These are phyloP conservation scores for Nemotelus nigrinus DNA, from an alignment of 2,888 invertebrate species.

Conservation along the genomic window DNA sequence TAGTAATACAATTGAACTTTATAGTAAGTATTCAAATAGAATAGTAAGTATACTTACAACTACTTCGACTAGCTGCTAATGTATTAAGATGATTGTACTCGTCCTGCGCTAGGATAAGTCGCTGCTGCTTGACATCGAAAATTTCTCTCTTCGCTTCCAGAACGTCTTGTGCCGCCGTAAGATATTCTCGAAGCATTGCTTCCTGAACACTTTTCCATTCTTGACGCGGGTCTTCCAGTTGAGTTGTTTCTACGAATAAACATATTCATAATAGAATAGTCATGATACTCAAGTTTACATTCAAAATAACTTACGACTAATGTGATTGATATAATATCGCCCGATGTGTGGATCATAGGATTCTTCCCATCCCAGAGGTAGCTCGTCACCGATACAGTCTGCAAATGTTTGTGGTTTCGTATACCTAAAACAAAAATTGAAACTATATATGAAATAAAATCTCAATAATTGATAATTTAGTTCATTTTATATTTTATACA, in stretches of 20 bases:
- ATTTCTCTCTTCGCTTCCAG: slow-evolving; percentile 97
- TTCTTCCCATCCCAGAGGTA: slow-evolving; percentile 98
- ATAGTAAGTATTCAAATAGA: no score
- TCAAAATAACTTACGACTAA: slow-evolving; percentile 81
- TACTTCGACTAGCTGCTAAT: slow-evolving; percentile 88
- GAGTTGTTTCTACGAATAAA: slow-evolving; percentile 82
- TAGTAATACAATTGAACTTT: no score
- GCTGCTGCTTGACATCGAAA: slow-evolving; percentile 93
- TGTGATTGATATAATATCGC: slow-evolving; percentile 96
- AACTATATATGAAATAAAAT: neutral
- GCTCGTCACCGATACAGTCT: slow-evolving; percentile 96
- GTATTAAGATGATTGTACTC: slow-evolving; percentile 95
- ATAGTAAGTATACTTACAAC: slow-evolving; percentile 75
- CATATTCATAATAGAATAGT: slow-evolving; percentile 23
- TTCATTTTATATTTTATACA: no score
- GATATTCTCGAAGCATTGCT: slow-evolving; percentile 95
- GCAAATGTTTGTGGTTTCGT: slow-evolving; percentile 97
- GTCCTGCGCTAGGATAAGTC: slow-evolving; percentile 91
- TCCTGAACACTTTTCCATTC: slow-evolving; percentile 98
- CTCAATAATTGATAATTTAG: neutral
- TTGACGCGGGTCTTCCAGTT: slow-evolving; percentile 94
- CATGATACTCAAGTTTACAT: neutral
- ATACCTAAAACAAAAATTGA: slow-evolving; percentile 74
- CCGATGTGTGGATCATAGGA: slow-evolving; percentile 94
- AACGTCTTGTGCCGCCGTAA: slow-evolving; percentile 94